phyloP scores from a whole-genome alignment of 2,113 vertebrate species.

The Actenoides lindsayi region DNA sequence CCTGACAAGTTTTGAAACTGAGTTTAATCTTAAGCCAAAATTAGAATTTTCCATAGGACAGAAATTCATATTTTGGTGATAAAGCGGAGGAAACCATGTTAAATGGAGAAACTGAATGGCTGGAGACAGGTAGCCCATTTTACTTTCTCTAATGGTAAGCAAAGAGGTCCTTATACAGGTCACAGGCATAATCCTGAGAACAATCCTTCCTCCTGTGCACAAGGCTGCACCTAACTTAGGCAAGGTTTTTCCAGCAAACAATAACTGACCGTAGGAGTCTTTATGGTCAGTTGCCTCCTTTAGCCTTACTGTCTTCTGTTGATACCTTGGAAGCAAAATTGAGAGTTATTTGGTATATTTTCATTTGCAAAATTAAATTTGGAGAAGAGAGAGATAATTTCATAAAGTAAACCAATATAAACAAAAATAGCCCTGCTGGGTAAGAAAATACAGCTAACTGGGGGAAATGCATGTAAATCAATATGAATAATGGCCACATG shows the following conservation, averaged over 20 bases:
- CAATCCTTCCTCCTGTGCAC: not conserved
- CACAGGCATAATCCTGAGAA: not conserved
- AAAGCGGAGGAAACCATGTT: not conserved
- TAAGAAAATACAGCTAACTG: not conserved
- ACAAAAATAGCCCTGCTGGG: not conserved
- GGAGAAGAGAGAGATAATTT: not conserved
- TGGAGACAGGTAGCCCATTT: not conserved
- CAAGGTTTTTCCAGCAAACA: not conserved
- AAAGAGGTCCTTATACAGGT: not conserved
- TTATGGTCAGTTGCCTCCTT: not conserved
- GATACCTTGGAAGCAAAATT: not conserved
- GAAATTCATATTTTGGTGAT: not conserved
- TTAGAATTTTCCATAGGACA: not conserved
- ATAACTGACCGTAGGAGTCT: not conserved
- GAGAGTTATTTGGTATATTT: not conserved
- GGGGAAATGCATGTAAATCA: not conserved
- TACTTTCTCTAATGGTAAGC: not conserved
- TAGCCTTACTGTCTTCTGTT: not conserved
- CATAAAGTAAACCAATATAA: slow-evolving; percentile 1
- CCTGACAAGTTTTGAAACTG: not conserved
- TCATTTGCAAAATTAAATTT: slow-evolving; percentile 38
- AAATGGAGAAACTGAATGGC: not conserved
- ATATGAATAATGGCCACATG: not conserved
- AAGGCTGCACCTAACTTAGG: not conserved
- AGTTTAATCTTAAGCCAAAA: not conserved